phyloP scores from a whole-genome alignment of 2,888 invertebrate genomes.

The Zonitis immaculata region DNA sequence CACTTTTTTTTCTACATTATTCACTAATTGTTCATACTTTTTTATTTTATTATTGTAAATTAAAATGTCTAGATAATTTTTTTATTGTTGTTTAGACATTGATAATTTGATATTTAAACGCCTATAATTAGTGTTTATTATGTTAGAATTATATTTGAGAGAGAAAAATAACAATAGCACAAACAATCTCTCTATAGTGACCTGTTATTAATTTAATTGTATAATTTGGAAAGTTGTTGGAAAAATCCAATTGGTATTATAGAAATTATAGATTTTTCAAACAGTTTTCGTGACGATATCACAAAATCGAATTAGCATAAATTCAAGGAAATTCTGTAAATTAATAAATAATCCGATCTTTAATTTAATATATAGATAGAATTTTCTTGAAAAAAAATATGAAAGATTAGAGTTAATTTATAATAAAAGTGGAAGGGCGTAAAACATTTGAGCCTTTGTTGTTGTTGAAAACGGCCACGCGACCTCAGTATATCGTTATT shows the following conservation, averaged over 20 bases:
- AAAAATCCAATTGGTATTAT: neutral
- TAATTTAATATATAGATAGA: neutral
- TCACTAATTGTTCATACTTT: too few relatives aligned
- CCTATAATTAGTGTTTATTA: neutral
- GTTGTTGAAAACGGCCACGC: neutral
- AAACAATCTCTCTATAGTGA: too few relatives aligned
- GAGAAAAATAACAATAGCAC: too few relatives aligned
- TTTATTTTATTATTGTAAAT: too few relatives aligned
- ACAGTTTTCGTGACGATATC: neutral
- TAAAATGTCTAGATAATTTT: neutral
- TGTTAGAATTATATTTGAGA: too few relatives aligned
- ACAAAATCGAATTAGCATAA: neutral
- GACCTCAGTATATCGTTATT: slow-evolving; percentile 3
- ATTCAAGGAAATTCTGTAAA: neutral
- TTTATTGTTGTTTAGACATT: neutral
- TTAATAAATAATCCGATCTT: too few relatives aligned
- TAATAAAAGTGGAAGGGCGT: neutral
- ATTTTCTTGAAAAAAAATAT: too few relatives aligned
- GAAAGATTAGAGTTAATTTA: neutral
- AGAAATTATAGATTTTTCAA: too few relatives aligned
- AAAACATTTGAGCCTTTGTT: neutral
- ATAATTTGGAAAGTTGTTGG: too few relatives aligned
- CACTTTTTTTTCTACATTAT: too few relatives aligned
- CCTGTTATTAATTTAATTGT: too few relatives aligned
- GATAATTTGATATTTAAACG: neutral